phyloP scores from a whole-genome alignment of 2,888 invertebrate genomes.

The Pseudococcus longispinus region DNA sequence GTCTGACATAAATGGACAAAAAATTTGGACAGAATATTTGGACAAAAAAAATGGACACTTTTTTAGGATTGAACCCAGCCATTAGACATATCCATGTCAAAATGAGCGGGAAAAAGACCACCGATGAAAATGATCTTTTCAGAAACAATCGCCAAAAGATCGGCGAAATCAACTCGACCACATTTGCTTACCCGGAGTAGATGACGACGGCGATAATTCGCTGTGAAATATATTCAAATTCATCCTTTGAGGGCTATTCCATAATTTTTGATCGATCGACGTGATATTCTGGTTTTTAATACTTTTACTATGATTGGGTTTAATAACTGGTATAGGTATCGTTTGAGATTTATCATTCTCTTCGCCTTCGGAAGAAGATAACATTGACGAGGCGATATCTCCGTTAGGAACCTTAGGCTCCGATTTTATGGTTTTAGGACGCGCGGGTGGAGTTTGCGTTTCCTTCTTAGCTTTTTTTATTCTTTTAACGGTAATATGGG shows the following conservation, averaged over 20 bases:
- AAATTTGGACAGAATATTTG: no score
- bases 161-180: not conserved
- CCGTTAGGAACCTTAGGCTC: not conserved
- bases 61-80: no score
- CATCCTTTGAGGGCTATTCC: not conserved
- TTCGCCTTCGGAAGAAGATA: slow-evolving; percentile 34
- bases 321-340: not conserved
- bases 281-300: not conserved
- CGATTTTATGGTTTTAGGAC: not conserved
- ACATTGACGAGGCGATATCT: not conserved
- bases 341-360: not conserved
- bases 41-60: no score
- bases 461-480: not conserved
- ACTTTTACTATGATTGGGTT: slow-evolving; percentile 23
- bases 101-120: no score
- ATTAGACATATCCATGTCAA: no score
- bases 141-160: no score
- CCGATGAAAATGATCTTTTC: no score
- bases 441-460: not conserved
- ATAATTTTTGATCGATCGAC: not conserved
- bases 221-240: not conserved
- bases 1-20: no score
- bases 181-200: slow-evolving; percentile 15
- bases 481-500: not conserved
- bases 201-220: slow-evolving; percentile 37